phyloP scores from a whole-genome alignment of 2,797 vertebrate species.

The Delichon dasypus region DNA sequence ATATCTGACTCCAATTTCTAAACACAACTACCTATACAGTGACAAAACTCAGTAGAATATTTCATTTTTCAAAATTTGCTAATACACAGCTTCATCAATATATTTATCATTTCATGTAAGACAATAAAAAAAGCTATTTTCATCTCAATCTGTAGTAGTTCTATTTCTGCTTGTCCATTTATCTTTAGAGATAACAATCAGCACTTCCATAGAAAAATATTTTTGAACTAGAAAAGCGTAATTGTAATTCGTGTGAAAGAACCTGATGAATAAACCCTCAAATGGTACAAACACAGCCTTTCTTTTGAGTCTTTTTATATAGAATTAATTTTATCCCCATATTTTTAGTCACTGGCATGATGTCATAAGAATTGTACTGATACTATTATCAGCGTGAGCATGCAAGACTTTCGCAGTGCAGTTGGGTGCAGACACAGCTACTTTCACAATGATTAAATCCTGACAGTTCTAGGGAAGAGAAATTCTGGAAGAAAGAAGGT shows the following conservation, averaged over 20 bases:
- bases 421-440: background rate
- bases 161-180: constrained; percentile 32
- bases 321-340: background rate
- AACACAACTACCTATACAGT: background rate
- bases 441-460: background rate
- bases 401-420: background rate
- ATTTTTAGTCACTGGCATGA: background rate
- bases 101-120: background rate
- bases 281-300: background rate
- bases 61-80: background rate
- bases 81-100: background rate
- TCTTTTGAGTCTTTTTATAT: background rate
- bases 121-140: constrained; percentile 5
- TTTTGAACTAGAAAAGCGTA: background rate
- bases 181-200: background rate
- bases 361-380: background rate
- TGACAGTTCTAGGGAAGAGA: background rate
- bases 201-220: constrained; percentile 21
- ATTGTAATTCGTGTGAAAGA: constrained; percentile 33
- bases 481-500: background rate
- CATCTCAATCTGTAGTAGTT: background rate
- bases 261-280: constrained; percentile 7
- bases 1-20: background rate
- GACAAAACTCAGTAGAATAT: background rate
- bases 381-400: background rate